Evolutionary conservation across 2,888 invertebrate genomes (phyloP), one percentile per base, ranked within the genome.

Genomic region (Apamea anceps): DNA sequence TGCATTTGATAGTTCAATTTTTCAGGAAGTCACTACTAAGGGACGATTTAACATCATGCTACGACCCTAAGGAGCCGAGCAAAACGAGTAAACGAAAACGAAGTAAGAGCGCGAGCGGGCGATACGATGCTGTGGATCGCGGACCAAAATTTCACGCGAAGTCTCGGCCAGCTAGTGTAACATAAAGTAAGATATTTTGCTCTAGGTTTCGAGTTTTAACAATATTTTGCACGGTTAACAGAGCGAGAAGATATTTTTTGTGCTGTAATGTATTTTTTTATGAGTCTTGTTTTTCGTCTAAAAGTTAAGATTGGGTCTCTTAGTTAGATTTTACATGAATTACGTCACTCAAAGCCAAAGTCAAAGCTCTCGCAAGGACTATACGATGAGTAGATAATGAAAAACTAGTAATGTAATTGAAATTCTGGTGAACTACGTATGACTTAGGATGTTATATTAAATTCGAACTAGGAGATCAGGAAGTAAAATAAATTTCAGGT

Each of bases 101-200:
- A 54, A 21, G 18, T 54, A 54, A 54, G 6, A 51, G 21, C 21
- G 21, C 8, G 6, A 21, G 7, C 18, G 7, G 51, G 2, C 51
- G 21, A 54, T 54, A 21, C 12, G n/a, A 57, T 1, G 12, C 57
- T 4, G 1, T 57, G n/a, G 4, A 57, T 57, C 57, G 12, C 3
- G n/a, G 1, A n/a, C 4, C 12, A 10, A 25, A 57, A 57, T n/a
- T 57, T n/a, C n/a, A 57, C 1, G 12, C 57, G 4, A 57, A 25
- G 57, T 25, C n/a, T n/a, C n/a, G 25, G 57, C 10, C 25, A 57
- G 62, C 4, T 21, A 86, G 60, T 67, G 57, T 62, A 62, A 71
- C 57, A 7, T 78, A 66, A 28, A 42, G 25, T 68, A 42, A 62
- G 28, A 72, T 54, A 71, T 51, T 77, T 68, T 10, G 32, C 18